Evolutionary conservation across 2,797 vertebrate genomes (phyloP).

Genomic region (Hyperoplus immaculatus): DNA sequence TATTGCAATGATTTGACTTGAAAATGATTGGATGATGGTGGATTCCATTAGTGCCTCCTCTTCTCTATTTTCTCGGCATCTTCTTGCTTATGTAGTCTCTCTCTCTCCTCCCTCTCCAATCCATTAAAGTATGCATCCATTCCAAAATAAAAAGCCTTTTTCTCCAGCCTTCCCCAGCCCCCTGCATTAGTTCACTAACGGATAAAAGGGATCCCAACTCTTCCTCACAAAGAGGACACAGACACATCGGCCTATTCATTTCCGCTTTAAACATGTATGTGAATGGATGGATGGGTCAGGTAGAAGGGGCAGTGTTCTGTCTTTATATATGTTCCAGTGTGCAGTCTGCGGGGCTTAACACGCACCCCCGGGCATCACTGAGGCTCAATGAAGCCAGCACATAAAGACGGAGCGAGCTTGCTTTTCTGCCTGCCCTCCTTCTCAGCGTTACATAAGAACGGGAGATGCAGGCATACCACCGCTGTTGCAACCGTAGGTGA

Average conservation of each 20-base stretch:
- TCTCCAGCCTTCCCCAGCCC: constrained; percentile 21
- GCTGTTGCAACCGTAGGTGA: constrained; percentile 67
- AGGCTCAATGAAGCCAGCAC: constrained; percentile 76
- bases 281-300: constrained; percentile 64
- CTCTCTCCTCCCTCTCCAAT: constrained; percentile 38
- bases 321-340: constrained; percentile 74
- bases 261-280: constrained; percentile 68
- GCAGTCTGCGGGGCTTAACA: constrained; percentile 71
- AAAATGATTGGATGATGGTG: constrained; percentile 72
- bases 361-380: constrained; percentile 65
- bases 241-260: constrained; percentile 65
- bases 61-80: constrained; percentile 49
- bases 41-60: constrained; percentile 74
- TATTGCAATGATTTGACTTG: constrained; percentile 65
- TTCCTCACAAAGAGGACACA: constrained; percentile 55
- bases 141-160: constrained; percentile 75
- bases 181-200: constrained; percentile 67
- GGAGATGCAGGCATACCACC: constrained; percentile 56
- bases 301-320: constrained; percentile 42
- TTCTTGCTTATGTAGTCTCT: constrained; percentile 29
- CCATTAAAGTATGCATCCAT: constrained; percentile 73
- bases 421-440: constrained; percentile 66
- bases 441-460: constrained; percentile 74
- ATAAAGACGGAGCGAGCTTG: constrained; percentile 68
- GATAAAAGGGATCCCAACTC: constrained; percentile 71